These are phyloP conservation scores for Olivierus martensii DNA, from an alignment of 1,140 invertebrate genomes.

Conservation along the genomic window DNA sequence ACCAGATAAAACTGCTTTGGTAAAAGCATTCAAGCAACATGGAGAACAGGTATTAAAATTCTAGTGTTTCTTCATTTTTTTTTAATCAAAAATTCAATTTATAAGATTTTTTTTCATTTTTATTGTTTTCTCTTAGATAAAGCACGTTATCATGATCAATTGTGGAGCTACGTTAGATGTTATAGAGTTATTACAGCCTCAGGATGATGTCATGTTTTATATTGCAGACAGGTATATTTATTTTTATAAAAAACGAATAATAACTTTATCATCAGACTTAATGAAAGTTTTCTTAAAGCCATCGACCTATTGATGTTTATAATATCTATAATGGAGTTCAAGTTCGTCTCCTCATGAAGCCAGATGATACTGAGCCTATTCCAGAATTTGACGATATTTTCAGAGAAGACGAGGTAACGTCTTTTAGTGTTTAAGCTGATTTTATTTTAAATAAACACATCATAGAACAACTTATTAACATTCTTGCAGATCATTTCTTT, in stretches of 20 bases:
- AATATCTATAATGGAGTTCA: conserved; percentile 89
- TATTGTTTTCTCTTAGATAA: too few relatives aligned
- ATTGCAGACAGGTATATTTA: conserved; percentile 52
- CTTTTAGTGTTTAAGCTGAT: too few relatives aligned
- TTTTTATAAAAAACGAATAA: too few relatives aligned
- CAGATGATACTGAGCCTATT: conserved; percentile 53
- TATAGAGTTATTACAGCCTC: conserved; percentile 66
- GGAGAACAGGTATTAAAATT: conserved; percentile 43
- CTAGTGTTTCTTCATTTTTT: too few relatives aligned
- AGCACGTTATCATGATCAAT: conserved; percentile 79
- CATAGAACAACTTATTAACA: too few relatives aligned
- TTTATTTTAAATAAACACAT: too few relatives aligned
- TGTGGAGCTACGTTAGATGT: conserved; percentile 87
- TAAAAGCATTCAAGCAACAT: conserved; percentile 60
- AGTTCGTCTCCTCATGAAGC: conserved; percentile 44
- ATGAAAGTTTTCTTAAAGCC: conserved; percentile 32
- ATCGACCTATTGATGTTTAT: conserved; percentile 81
- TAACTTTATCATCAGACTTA: background rate
- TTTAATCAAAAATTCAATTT: too few relatives aligned
- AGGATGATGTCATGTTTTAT: conserved; percentile 69
- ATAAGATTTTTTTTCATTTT: too few relatives aligned
- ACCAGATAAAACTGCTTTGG: conserved; percentile 56
- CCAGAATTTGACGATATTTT: conserved; percentile 77
- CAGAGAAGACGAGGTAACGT: conserved; percentile 40
- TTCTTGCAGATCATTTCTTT: too few relatives aligned